phyloP scores from a whole-genome alignment of 2,888 invertebrate species.

The Holacanthella duospinosa region DNA sequence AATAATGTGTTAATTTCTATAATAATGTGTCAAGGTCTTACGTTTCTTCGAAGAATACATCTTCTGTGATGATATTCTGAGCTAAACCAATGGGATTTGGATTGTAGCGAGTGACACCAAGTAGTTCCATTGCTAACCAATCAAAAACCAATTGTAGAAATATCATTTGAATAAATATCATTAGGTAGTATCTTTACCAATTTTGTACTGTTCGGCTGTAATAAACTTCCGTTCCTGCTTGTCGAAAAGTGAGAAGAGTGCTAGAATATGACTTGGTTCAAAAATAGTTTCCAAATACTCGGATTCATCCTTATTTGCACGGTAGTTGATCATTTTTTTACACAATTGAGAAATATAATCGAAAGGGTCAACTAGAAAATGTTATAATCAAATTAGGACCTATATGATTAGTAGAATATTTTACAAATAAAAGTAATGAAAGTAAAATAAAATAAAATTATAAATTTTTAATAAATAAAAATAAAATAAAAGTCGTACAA shows the following conservation, averaged over 20 bases:
- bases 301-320: not conserved
- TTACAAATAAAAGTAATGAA: not conserved
- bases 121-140: not conserved
- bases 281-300: not conserved
- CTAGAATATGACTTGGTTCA: not conserved
- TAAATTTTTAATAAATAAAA: not conserved
- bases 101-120: not conserved
- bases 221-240: conserved; percentile 7
- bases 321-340: conserved; percentile 5
- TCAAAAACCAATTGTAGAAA: too few species aligned
- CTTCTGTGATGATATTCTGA: not conserved
- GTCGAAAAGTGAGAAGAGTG: conserved; percentile 14
- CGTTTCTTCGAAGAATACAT: conserved; percentile 1
- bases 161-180: too few species aligned
- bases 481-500: not conserved
- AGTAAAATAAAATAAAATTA: not conserved
- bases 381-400: too few species aligned
- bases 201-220: not conserved
- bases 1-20: too few species aligned
- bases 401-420: too few species aligned
- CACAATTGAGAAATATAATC: conserved; percentile 8
- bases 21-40: too few species aligned
- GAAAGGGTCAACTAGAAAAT: conserved; percentile 14
- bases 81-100: not conserved
- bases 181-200: too few species aligned